These are phyloP conservation scores for Tetranychus truncatus DNA, from an alignment of 2,888 invertebrate genomes.

Conservation along the genomic window DNA sequence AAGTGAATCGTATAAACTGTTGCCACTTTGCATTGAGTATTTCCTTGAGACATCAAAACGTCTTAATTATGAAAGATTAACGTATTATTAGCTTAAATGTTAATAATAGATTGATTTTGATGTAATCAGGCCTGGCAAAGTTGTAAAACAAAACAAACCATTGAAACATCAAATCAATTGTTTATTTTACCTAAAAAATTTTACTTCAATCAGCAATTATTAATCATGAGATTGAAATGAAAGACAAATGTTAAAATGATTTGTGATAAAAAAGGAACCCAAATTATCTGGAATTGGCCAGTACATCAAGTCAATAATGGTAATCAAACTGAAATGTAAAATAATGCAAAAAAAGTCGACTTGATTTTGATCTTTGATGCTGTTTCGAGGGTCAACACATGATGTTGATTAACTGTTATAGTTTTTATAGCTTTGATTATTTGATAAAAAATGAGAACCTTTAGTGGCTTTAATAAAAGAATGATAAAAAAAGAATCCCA, in stretches of 20 bases:
- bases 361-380: no score
- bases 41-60: background rate
- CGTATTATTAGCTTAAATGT: no score
- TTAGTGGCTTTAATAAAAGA: background rate
- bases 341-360: no score
- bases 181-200: no score
- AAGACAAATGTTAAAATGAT: background rate
- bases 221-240: background rate
- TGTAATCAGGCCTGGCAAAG: no score
- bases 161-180: no score
- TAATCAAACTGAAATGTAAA: background rate
- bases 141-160: no score
- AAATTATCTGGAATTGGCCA: background rate
- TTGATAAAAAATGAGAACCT: background rate
- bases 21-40: background rate
- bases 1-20: background rate
- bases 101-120: no score
- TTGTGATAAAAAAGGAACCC: background rate
- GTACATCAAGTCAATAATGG: background rate
- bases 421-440: background rate
- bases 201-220: background rate
- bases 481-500: background rate
- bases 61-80: background rate
- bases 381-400: no score
- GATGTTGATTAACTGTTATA: background rate